Evolutionary conservation across 2,888 invertebrate species (phyloP).

Genomic region (Uloborus plumipes): DNA sequence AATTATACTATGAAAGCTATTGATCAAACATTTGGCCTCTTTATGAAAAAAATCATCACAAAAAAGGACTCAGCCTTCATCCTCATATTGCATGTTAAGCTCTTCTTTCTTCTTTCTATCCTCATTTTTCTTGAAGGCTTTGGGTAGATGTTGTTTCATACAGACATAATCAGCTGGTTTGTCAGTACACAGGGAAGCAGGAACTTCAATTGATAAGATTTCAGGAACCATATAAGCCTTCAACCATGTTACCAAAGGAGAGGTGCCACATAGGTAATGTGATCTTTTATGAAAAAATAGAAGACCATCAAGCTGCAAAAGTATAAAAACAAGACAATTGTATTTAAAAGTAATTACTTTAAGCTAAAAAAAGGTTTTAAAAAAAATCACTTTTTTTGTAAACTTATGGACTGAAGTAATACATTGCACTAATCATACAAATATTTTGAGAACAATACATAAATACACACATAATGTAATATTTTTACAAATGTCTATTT

Average conservation of each 20-base stretch:
- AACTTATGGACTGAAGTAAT: too few relatives aligned
- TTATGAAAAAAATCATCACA: background rate
- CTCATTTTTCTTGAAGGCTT: slow-evolving; percentile 51
- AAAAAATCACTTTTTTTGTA: too few relatives aligned
- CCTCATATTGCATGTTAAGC: slow-evolving; percentile 55
- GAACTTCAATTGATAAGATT: slow-evolving; percentile 75
- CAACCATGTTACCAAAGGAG: slow-evolving; percentile 93
- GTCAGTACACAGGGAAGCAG: slow-evolving; percentile 66
- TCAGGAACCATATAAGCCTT: slow-evolving; percentile 90
- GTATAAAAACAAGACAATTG: background rate
- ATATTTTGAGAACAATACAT: too few relatives aligned
- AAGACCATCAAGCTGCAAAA: slow-evolving; percentile 82
- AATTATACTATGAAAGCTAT: too few relatives aligned
- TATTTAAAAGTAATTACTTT: background rate
- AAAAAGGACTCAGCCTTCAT: slow-evolving; percentile 2
- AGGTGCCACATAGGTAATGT: slow-evolving; percentile 83
- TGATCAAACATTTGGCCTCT: too few relatives aligned
- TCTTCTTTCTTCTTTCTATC: slow-evolving; percentile 56
- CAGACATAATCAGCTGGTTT: slow-evolving; percentile 64
- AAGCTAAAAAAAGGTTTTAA: background rate
- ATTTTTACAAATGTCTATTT: too few relatives aligned
- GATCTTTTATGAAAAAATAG: slow-evolving; percentile 90
- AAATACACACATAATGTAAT: too few relatives aligned
- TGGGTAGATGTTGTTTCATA: slow-evolving; percentile 58
- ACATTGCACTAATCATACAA: too few relatives aligned